Evolutionary conservation across 2,797 vertebrate genomes (phyloP).

Genomic region (Artibeus lituratus): DNA sequence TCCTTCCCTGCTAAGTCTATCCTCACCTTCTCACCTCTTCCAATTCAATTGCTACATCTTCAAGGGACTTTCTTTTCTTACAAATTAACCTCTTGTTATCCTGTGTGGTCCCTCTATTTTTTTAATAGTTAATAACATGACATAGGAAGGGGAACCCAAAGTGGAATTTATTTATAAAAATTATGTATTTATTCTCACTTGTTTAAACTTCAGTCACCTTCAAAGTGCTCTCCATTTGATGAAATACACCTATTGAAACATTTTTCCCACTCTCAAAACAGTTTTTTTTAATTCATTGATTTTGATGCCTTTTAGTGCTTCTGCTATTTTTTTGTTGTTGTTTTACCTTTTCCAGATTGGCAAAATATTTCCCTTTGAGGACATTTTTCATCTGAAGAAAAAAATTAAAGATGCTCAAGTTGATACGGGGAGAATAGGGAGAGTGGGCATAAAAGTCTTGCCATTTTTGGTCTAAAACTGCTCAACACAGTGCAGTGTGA

Average conservation of each 20-base stretch:
- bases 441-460: background rate
- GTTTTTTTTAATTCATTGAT: background rate
- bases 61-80: background rate
- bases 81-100: background rate
- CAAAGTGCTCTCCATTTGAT: background rate
- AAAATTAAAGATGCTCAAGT: background rate
- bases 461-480: background rate
- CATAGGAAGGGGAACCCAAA: background rate
- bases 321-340: background rate
- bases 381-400: background rate
- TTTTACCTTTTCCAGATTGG: background rate
- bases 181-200: background rate
- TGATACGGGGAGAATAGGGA: background rate
- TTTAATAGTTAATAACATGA: background rate
- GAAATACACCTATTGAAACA: background rate
- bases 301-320: background rate
- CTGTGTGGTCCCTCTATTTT: background rate
- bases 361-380: background rate
- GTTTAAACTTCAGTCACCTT: background rate
- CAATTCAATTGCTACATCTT: background rate
- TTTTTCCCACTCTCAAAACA: background rate
- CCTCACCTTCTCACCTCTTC: background rate
- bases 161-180: background rate
- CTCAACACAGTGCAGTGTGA: background rate
- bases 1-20: background rate